Base-by-base conservation (phyloP, 2,888 invertebrate genomes). In the Phengaris alcon region DNA sequence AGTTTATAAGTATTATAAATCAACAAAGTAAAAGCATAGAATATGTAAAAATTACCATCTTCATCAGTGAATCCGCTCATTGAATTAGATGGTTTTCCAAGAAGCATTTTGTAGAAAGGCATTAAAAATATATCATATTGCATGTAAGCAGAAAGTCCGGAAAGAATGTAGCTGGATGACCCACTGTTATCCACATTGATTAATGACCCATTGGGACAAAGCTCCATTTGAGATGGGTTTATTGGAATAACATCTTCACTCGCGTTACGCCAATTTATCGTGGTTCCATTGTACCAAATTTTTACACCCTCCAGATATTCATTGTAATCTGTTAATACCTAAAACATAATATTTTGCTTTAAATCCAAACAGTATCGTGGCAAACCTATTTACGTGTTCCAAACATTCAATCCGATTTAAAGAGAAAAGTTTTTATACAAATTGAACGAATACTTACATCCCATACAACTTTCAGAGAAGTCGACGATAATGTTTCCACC, bases 81-180 rank as follows among this genome's bases (percentile, higher is more conserved):
- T 7, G 97, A 97, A 92, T 99, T 99, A 75, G 98, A 98, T 12
- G 98, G 98, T 84, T 97, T 97, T 6, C 99, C 99, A 85, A 99
- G 96, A 78, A 98, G 95, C 79, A 95, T 96, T 86, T 96, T 96
- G 87, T 96, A 97, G 88, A 97, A 98, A 0, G 98, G 98, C 83
- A 97, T 96, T 77, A 98, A 94, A 86, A 98, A 98, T 84, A 99
- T 96, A 88, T 98, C 98, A 86, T 99, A 99, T 85, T 96, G 96
- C 51, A 97, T 97, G 87, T 95, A 97, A 79, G 98, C 97, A 84
- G 96, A 95, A 80, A 99, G 90, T 80, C 97, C 97, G 9, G 96
- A 95, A 22, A 97, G 94, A 13, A 96, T 94, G 85, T 97, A 96
- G 83, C 96, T 96, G 51, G 96, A 96, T 7, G 96, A 95, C 73